phyloP scores from a whole-genome alignment of 2,797 vertebrate genomes.

The Tapirus indicus region DNA sequence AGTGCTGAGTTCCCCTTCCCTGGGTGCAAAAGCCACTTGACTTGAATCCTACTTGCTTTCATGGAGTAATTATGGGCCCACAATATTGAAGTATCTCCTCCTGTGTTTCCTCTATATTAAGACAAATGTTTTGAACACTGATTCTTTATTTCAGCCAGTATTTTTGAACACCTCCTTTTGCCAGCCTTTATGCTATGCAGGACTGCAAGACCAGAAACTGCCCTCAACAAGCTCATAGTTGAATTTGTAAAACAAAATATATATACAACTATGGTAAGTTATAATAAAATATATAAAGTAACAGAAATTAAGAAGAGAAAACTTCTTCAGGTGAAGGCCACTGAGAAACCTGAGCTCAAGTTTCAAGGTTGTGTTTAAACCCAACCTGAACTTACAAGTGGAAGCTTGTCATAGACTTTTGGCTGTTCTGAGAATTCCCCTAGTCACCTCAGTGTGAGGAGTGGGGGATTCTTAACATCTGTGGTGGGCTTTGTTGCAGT shows the following conservation, averaged over 20 bases:
- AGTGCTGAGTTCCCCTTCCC: not conserved
- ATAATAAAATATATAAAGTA: constrained; percentile 2
- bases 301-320: constrained; percentile 10
- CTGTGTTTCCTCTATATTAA: constrained; percentile 24
- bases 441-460: not conserved
- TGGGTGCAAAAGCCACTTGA: not conserved
- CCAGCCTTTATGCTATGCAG: constrained; percentile 30
- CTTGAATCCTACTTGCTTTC: constrained; percentile 4
- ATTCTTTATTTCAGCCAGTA: constrained; percentile 22
- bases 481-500: constrained; percentile 87
- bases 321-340: not conserved
- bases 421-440: not conserved
- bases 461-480: not conserved
- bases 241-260: constrained; percentile 17
- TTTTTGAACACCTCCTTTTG: not conserved
- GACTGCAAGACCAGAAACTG: constrained; percentile 20
- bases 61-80: not conserved
- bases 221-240: not conserved
- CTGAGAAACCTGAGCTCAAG: not conserved
- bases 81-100: not conserved
- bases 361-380: not conserved
- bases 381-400: not conserved
- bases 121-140: not conserved
- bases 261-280: not conserved
- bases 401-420: not conserved